These are phyloP conservation scores for Icerya purchasi DNA, from an alignment of 2,888 invertebrate species.

Conservation along the genomic window DNA sequence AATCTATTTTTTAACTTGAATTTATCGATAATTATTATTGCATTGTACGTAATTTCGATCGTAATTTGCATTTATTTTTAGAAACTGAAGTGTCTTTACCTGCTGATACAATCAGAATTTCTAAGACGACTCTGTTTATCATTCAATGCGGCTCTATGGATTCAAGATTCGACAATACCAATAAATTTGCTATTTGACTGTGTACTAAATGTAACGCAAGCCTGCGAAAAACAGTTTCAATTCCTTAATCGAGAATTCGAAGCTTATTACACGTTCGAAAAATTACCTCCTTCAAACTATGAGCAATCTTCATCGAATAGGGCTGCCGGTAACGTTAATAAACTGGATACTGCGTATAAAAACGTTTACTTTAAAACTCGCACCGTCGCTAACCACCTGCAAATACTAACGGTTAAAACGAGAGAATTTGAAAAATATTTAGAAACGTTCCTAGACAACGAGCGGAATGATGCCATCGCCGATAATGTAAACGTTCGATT, in stretches of 20 bases:
- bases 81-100: slow-evolving; percentile 10
- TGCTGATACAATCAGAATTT: slow-evolving; percentile 9
- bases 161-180: background rate
- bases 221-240: background rate
- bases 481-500: background rate
- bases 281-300: background rate
- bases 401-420: background rate
- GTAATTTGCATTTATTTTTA: slow-evolving; percentile 4
- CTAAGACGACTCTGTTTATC: slow-evolving; percentile 4
- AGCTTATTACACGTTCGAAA: slow-evolving; percentile 3
- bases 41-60: no score
- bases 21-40: no score
- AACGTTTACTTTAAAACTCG: background rate
- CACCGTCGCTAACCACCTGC: background rate
- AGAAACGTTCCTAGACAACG: background rate
- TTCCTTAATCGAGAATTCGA: slow-evolving; percentile 1
- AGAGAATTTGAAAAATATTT: background rate
- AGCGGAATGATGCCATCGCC: background rate
- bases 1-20: no score
- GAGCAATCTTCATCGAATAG: background rate
- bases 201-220: background rate
- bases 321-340: background rate
- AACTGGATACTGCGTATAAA: background rate
- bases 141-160: slow-evolving; percentile 1
- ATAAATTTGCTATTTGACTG: background rate